phyloP scores from a whole-genome alignment of 2,797 vertebrate genomes.

The Ambastaia sidthimunki region DNA sequence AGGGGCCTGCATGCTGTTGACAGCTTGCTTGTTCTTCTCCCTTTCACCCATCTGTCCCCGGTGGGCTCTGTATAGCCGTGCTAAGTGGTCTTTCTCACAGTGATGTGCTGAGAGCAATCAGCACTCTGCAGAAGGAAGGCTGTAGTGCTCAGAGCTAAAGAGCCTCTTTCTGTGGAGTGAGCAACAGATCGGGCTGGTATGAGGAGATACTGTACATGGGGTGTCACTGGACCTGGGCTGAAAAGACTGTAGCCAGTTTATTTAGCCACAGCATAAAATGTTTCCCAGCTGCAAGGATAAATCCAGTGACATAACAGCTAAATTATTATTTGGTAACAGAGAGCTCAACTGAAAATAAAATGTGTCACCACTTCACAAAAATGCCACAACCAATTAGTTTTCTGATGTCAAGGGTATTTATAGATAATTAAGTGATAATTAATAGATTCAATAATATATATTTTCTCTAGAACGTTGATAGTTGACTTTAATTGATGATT shows the following conservation, averaged over 20 bases:
- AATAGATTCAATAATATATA: too few relatives aligned
- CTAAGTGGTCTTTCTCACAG: conserved; percentile 72
- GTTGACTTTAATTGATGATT: too few relatives aligned
- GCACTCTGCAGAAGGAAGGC: conserved; percentile 54
- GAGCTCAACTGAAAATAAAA: too few relatives aligned
- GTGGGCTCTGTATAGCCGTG: conserved; percentile 63
- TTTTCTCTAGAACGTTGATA: too few relatives aligned
- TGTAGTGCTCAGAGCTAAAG: conserved; percentile 31
- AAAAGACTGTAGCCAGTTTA: not conserved
- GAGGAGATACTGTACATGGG: conserved; percentile 10
- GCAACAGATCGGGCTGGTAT: not conserved
- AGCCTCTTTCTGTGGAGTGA: conserved; percentile 21
- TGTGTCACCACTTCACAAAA: too few relatives aligned
- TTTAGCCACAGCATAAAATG: not conserved
- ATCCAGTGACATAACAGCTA: not conserved
- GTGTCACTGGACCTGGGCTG: not conserved
- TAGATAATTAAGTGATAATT: too few relatives aligned
- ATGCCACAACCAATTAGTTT: too few relatives aligned
- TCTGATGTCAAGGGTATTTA: too few relatives aligned
- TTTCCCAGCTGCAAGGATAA: not conserved
- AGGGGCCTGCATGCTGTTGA: conserved; percentile 62
- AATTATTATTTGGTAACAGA: not conserved
- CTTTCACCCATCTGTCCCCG: conserved; percentile 66
- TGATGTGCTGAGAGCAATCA: conserved; percentile 63
- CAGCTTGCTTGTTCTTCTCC: conserved; percentile 71